Base-by-base conservation (phyloP, 2,113 vertebrate species). In the Gnathonemus echidnorhynchus region DNA sequence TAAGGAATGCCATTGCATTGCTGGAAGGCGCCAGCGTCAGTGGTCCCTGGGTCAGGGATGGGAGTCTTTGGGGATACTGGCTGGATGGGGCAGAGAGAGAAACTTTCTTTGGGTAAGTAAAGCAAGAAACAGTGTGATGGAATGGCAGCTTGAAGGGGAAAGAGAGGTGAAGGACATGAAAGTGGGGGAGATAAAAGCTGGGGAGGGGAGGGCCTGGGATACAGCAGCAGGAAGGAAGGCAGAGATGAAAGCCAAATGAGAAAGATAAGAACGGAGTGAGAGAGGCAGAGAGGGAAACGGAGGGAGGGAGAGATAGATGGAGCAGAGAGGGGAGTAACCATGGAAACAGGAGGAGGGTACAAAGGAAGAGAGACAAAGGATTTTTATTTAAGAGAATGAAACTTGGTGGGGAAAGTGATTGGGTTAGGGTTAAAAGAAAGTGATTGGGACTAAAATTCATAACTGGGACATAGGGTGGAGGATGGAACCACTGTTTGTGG, bases 21-120 rank as follows among this genome's bases (percentile, higher is more conserved):
- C 31, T 7, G 80, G 46, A 89, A 94, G 93, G 93, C 91, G 91
- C 92, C 92, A 90, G 92, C 92, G 90, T 94, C 93, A 94, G 91
- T 92, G 42, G 93, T 93, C 93, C 93, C 93, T 93, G 92, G 94
- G 94, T 91, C 58, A 52, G 92, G 94, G 94, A 94, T 94, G 93
- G 94, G 94, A 94, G 94, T 94, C 93, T 95, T 95, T 95, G 94
- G 95, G 95, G 95, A 96, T 95, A 93, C 94, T 95, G 94, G 95
- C 95, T 94, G 94, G 93, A 95, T 94, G 95, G 95, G 94, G 94
- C 95, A 93, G 91, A 92, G 93, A 95, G 95, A 62, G 94, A 96
- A 95, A 95, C 94, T 95, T 89, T 49, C 52, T 42, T 49, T 50
- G 13, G 27, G 86, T n/a, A 84, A 62, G 39, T 46, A 89, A 89